A percentile compares a stretch with the other conserved stretches of the same genome.
phyloP scores from a whole-genome alignment of 2,888 invertebrate species.

The Argyra leucocephala region DNA sequence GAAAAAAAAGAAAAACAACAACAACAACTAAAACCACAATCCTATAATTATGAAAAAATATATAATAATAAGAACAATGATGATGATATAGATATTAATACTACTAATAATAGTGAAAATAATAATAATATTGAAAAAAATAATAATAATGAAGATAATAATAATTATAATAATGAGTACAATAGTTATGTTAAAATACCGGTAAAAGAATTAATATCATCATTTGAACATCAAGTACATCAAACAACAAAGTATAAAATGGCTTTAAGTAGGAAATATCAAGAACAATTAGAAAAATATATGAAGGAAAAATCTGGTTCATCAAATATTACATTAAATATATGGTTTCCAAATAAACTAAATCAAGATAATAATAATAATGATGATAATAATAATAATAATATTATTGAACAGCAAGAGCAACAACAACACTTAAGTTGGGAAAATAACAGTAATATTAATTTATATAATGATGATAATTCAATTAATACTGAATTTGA shows the following conservation, averaged over 20 bases:
- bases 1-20: not conserved
- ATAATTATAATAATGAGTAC: slow-evolving; percentile 25
- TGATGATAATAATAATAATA: not conserved
- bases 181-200: slow-evolving; percentile 42
- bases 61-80: slow-evolving; percentile 9
- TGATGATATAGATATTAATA: slow-evolving; percentile 13
- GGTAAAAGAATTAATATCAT: slow-evolving; percentile 48
- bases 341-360: not conserved
- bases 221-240: slow-evolving; percentile 54
- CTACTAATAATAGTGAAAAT: not conserved
- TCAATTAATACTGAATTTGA: not conserved
- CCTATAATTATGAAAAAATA: not conserved
- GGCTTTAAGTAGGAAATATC: slow-evolving; percentile 16
- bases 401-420: not conserved
- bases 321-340: slow-evolving; percentile 3
- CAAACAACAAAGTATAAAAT: slow-evolving; percentile 32
- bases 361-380: not conserved
- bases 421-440: not conserved
- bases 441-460: not conserved
- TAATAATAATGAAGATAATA: slow-evolving; percentile 9
- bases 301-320: slow-evolving; percentile 1
- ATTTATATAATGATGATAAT: too few relatives aligned
- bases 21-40: too few relatives aligned
- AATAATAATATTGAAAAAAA: not conserved
- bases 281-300: slow-evolving; percentile 2